phyloP scores from a whole-genome alignment of 2,888 invertebrate genomes.

The Melitaea athalia region DNA sequence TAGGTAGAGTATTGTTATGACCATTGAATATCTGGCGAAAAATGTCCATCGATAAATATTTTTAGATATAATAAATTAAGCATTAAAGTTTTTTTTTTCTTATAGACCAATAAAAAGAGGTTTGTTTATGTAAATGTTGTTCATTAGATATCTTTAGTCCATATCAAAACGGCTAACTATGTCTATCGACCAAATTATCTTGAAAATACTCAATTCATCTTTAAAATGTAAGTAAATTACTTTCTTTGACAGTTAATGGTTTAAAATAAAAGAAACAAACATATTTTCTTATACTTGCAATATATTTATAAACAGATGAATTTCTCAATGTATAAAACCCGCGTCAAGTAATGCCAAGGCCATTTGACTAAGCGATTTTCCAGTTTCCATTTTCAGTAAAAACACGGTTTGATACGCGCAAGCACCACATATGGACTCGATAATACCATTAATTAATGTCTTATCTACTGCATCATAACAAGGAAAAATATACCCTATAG shows the following conservation, averaged over 20 bases:
- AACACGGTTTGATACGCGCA: constrained; percentile 63
- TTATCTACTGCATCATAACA: not conserved
- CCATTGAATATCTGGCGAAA: no score
- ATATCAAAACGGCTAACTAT: no score
- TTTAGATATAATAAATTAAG: no score
- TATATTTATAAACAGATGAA: constrained; percentile 24
- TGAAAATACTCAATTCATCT: no score
- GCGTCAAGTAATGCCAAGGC: constrained; percentile 67
- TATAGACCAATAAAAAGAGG: no score
- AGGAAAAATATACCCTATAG: constrained; percentile 12
- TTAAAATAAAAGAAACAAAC: not conserved
- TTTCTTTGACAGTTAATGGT: not conserved
- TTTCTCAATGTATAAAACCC: constrained; percentile 41
- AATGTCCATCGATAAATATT: no score
- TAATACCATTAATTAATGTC: not conserved
- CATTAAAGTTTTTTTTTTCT: no score
- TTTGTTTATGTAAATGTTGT: no score
- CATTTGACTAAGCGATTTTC: constrained; percentile 65
- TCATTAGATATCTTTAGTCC: no score
- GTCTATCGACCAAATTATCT: no score
- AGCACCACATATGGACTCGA: constrained; percentile 48
- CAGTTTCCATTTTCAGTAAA: constrained; percentile 81
- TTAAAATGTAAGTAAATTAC: not conserved
- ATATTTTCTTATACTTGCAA: not conserved
- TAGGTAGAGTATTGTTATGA: no score